Percentiles rank a stretch among this genome's conserved stretches.
Conservation (phyloP, 2,797 vertebrate species). For the Poecilia velifera region DNA sequence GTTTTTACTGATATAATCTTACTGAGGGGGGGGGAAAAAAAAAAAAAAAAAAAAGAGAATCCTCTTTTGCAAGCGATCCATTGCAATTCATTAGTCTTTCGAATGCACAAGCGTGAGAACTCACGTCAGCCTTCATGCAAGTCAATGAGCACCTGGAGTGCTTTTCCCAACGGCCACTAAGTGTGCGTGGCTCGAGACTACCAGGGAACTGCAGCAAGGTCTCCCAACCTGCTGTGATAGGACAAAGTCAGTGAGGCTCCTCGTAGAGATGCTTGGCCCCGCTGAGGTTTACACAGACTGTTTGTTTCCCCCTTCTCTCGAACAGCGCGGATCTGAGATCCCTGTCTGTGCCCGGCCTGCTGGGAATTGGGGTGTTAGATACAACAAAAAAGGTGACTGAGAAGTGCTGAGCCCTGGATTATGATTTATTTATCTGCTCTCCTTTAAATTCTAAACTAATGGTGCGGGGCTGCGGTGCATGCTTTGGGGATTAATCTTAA, state of each 20-base stretch:
- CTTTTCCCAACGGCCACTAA: conserved; percentile 79
- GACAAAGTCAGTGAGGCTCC: conserved; percentile 71
- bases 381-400: conserved; percentile 85
- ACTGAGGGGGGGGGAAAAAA: conserved; percentile 24
- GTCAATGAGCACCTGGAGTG: conserved; percentile 85
- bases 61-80: conserved; percentile 69
- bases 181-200: conserved; percentile 72
- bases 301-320: conserved; percentile 79
- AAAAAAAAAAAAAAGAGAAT: conserved; percentile 13
- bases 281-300: conserved; percentile 82
- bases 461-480: conserved; percentile 71
- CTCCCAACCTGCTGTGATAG: conserved; percentile 78
- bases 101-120: conserved; percentile 78
- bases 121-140: conserved; percentile 83
- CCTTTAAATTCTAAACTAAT: conserved; percentile 77
- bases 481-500: conserved; percentile 78
- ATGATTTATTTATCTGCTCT: conserved; percentile 90
- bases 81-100: conserved; percentile 76
- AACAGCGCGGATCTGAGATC: conserved; percentile 73
- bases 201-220: conserved; percentile 65
- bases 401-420: conserved; percentile 83
- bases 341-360: conserved; percentile 63
- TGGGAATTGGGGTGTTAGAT: conserved; percentile 78
- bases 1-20: conserved; percentile 65
- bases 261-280: conserved; percentile 67